Evolutionary conservation across 2,888 invertebrate genomes (phyloP).

Genomic region (Conchocele bisecta): DNA sequence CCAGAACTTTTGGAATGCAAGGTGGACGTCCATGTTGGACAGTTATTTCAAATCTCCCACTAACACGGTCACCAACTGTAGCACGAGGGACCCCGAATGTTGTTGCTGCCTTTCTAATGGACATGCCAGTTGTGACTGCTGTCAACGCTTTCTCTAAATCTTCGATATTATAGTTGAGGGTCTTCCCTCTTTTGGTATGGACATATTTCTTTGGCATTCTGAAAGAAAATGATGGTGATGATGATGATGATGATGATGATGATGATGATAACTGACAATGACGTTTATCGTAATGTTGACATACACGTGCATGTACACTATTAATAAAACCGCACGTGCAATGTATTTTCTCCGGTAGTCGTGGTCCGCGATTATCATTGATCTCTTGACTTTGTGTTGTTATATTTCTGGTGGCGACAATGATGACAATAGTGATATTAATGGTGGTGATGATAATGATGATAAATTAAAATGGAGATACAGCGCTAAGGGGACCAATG

Average conservation of each 20-base stretch:
- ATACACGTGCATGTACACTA: too few relatives aligned
- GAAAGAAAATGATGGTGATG: conserved; percentile 4
- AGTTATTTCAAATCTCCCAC: conserved; percentile 9
- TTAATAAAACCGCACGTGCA: too few relatives aligned
- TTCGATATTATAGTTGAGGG: not conserved
- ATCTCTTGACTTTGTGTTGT: too few relatives aligned
- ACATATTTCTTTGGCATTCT: conserved; percentile 1
- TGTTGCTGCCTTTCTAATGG: conserved; percentile 30
- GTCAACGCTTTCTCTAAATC: not conserved
- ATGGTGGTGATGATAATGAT: too few relatives aligned
- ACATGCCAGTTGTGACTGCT: conserved; percentile 16
- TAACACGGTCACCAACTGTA: conserved; percentile 35
- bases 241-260: conserved; percentile 3
- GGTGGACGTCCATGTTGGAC: conserved; percentile 28
- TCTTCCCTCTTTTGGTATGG: not conserved
- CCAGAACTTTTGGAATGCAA: conserved; percentile 20
- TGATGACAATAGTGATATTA: too few relatives aligned
- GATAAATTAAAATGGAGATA: too few relatives aligned
- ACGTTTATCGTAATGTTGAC: too few relatives aligned
- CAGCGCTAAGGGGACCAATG: too few relatives aligned
- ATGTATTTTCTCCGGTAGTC: too few relatives aligned
- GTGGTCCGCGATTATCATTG: too few relatives aligned
- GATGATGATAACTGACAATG: too few relatives aligned
- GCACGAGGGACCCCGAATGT: conserved; percentile 26
- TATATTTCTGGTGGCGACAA: too few relatives aligned